Evolutionary conservation across 2,888 invertebrate species (phyloP), one percentile per base, ranked within the genome.

Genomic region (Embidobia sp.): DNA sequence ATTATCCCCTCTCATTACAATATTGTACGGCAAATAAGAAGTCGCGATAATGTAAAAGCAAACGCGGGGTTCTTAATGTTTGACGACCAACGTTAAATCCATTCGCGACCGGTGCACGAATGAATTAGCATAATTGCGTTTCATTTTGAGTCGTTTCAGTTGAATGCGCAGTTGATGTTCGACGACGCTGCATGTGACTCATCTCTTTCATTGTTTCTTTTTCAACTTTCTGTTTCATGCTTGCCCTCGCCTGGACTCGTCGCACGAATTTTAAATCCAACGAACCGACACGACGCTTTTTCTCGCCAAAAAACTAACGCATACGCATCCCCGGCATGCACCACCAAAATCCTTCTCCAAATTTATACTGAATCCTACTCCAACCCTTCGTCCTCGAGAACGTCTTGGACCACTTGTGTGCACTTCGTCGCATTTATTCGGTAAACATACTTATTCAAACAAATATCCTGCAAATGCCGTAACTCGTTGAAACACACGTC

Each of bases 201-300:
- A 85, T 81, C 85, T 85, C 83, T 86, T 88, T 89, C 87, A 89
- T 87, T 86, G 83, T 88, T 82, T 86, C 82, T 89, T 84, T 90
- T 86, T 86, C 74, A 87, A 88, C 84, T 89, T 89, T 90, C 89
- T 89, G 90, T 90, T 90, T 89, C 90, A 90, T 90, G 90, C 90
- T 90, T 90, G 86, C 88, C 88, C 84, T 84, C 87, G 86, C 86
- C 89, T 87, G 89, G 90, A 89, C 85, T 82, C 82, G 86, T 86
- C 87, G 88, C 84, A 89, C 88, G 87, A 87, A 22, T 86, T 85
- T 83, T 85, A 82, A 85, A 88, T 82, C 80, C 81, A 86, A 81
- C 79, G 82, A 83, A 85, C 78, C 80, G 82, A 79, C 75, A 74
- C 79, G 77, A 78, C 77, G 80, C 81, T 83, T 81, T 77, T 59